Evolutionary conservation across 2,113 vertebrate genomes (phyloP).

Genomic region (Jaculus jaculus): DNA sequence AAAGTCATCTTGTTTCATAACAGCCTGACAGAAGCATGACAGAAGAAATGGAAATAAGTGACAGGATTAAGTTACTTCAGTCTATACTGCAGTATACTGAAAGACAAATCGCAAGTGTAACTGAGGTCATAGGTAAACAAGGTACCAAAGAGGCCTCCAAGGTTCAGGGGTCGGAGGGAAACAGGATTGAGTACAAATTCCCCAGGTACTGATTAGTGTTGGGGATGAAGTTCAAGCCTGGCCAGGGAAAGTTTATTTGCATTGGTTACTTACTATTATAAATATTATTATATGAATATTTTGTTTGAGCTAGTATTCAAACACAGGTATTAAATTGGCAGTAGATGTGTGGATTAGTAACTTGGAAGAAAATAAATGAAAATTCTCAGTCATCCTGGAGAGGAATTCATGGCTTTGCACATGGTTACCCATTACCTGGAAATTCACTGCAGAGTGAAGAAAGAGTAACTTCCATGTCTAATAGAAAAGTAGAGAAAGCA

Average conservation of each 20-base stretch:
- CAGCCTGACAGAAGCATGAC: not conserved
- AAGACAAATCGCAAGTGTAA: not conserved
- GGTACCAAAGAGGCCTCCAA: not conserved
- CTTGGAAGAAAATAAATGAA: not conserved
- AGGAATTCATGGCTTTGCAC: not conserved
- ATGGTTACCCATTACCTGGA: not conserved
- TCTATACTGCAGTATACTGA: not conserved
- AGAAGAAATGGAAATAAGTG: not conserved
- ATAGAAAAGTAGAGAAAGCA: not conserved
- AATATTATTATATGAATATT: not conserved
- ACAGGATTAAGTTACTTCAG: not conserved
- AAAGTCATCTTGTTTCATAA: not conserved
- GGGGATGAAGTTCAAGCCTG: not conserved
- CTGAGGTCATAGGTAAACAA: not conserved
- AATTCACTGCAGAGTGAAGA: not conserved
- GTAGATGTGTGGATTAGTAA: not conserved
- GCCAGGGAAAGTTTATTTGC: not conserved
- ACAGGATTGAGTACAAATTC: not conserved
- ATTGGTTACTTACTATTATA: not conserved
- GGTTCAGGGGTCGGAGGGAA: not conserved
- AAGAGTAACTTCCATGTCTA: not conserved
- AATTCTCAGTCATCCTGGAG: not conserved
- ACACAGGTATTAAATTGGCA: not conserved
- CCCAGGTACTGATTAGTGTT: not conserved
- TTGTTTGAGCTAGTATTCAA: not conserved